Conservation (phyloP, 2,797 vertebrate genomes). For the Epinephelus awoara region DNA sequence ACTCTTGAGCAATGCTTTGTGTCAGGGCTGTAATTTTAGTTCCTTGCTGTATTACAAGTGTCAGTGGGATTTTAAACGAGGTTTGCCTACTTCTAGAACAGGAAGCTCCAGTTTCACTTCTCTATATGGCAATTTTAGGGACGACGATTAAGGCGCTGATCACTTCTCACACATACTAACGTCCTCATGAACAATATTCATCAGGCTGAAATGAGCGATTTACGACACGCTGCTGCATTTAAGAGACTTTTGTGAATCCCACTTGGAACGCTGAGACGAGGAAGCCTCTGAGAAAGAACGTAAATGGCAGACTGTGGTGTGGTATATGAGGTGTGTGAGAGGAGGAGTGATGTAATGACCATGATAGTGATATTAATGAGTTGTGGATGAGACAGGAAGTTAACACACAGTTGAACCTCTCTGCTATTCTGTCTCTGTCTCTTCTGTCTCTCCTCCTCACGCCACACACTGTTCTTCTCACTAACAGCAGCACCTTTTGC, state of each 20-base stretch:
- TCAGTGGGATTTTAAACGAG: not conserved
- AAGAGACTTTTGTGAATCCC: not conserved
- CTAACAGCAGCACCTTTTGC: slow-evolving; percentile 26
- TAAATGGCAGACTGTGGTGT: not conserved
- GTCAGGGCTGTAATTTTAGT: not conserved
- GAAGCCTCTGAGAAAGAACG: not conserved
- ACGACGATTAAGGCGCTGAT: not conserved
- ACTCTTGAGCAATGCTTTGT: not conserved
- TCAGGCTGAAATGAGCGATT: not conserved
- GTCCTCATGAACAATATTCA: not conserved
- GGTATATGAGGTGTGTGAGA: slow-evolving; percentile 34
- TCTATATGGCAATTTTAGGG: not conserved
- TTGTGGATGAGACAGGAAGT: slow-evolving; percentile 33
- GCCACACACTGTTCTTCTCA: slow-evolving; percentile 17
- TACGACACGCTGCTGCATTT: not conserved
- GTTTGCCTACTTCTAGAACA: not conserved
- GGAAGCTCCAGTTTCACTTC: not conserved
- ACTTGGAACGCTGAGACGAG: not conserved
- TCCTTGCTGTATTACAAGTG: not conserved
- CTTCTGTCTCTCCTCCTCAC: slow-evolving; percentile 5
- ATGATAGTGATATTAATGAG: slow-evolving; percentile 33
- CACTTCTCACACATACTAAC: not conserved
- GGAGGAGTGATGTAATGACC: slow-evolving; percentile 14
- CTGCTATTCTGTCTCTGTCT: slow-evolving; percentile 31
- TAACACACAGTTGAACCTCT: slow-evolving; percentile 19